phyloP scores from a whole-genome alignment of 2,888 invertebrate genomes.

The Cenopis cana region DNA sequence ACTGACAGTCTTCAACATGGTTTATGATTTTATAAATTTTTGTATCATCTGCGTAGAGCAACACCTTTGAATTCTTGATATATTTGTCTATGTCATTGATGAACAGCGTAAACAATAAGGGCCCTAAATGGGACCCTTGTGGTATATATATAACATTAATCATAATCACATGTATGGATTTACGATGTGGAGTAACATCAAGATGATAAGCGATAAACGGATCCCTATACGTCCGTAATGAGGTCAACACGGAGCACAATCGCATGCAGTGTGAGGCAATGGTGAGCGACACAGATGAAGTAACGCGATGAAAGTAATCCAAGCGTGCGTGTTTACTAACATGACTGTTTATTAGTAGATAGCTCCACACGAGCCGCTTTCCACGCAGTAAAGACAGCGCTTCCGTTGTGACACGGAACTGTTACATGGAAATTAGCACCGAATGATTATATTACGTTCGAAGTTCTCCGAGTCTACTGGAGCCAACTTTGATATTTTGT shows the following conservation, averaged over 20 bases:
- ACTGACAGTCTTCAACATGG: too few relatives aligned
- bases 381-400: conserved; percentile 1
- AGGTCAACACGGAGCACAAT: conserved; percentile 48
- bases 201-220: conserved; percentile 43
- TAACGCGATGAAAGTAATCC: conserved; percentile 55
- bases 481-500: too few relatives aligned
- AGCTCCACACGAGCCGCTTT: conserved; percentile 15
- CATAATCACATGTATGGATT: conserved; percentile 5
- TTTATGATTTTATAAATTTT: too few relatives aligned
- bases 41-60: too few relatives aligned
- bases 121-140: too few relatives aligned
- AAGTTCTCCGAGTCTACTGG: too few relatives aligned
- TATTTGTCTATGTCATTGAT: too few relatives aligned
- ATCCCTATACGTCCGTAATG: conserved; percentile 47
- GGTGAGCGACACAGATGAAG: conserved; percentile 58
- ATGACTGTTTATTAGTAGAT: conserved; percentile 9
- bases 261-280: conserved; percentile 52
- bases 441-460: neutral
- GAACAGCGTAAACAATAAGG: too few relatives aligned
- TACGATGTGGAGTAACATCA: neutral
- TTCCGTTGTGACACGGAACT: conserved; percentile 30
- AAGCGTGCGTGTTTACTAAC: conserved; percentile 42
- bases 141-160: too few relatives aligned
- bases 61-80: too few relatives aligned
- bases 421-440: conserved; percentile 16